Base-by-base conservation (phyloP, 2,113 vertebrate genomes). In the Poeciliopsis prolifica region DNA sequence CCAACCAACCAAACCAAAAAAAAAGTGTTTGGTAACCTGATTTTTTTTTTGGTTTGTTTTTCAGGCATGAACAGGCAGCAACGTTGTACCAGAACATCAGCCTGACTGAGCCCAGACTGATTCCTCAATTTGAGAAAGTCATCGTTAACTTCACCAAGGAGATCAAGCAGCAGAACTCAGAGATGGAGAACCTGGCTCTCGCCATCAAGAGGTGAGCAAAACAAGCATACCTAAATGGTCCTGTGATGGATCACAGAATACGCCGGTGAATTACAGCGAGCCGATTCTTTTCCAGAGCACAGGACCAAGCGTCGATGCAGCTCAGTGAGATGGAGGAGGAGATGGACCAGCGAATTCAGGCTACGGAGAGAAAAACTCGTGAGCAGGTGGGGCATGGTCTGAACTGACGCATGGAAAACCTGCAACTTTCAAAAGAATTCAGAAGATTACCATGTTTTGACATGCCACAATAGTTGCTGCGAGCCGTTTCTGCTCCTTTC, bases 261-360 rank as follows among this genome's bases (percentile, higher is more conserved):
- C 44, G 4, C 22, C 12, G 0, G 2, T 35, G 37, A 10, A 74
- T 17, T 15, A 3, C 13, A 51, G 12, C 19, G 5, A 70, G 66
- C 29, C 75, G 5, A 58, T 74, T 14, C 7, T 75, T 30, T 40
- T 77, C 35, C 90, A 99, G 98, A 91, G 96, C 96, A n/a, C 98
- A 99, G 88, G 98, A 99, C 90, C 96, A 97, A 92, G 95, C 96
- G 0, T 89, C 96, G 31, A 95, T 97, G 86, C 97, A 98, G 86
- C 85, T 99, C 75, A 96, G 95, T 80, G 98, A 98, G 81, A 89
- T 99, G 92, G 98, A 99, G 81, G 98, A 99, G 61, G 98, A 99
- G 87, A 98, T 99, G 97, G 98, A 99, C 73, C 96, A 97, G 30
- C 95, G 97, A 22, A 96, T 99, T 86, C 96, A 97, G 17, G 93